Base-by-base conservation (phyloP, 2,797 vertebrate species). In the Menidia menidia region DNA sequence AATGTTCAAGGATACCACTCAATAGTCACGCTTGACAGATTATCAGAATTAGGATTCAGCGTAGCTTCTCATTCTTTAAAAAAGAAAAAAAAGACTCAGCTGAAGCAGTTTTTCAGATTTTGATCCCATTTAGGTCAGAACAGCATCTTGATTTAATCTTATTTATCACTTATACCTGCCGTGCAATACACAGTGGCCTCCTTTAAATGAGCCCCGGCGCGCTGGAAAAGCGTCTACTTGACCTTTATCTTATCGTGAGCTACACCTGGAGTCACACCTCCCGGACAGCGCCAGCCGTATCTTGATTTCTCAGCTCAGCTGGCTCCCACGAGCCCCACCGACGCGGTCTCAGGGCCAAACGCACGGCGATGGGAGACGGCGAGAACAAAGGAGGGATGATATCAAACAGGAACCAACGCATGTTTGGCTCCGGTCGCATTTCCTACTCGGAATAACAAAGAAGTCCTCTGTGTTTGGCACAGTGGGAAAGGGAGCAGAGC, bases 401-500 rank as follows among this genome's bases (percentile, higher is more conserved):
- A 89, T 92, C 84, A 88, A 91, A 90, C 85, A 75, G 84, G 88
- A 87, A 84, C 72, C 82, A 39, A 71, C 77, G 80, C 88, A 80
- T 82, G 91, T 91, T 88, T 91, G 90, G 90, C 89, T 92, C 80
- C 61, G 44, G 74, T 91, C 83, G 84, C 75, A 68, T 88, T 91
- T 91, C 89, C 88, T 83, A 81, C 87, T 88, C 79, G 48, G 87
- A 89, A 89, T 93, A 90, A 93, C 92, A 92, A 92, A 90, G 89
- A 88, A 78, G 71, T 68, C 71, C 79, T 92, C 72, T 90, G 88
- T 92, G 81, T 75, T 71, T 78, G 83, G 80, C 81, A 82, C 77
- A 75, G 77, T 83, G 82, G 79, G 84, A 81, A 79, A 77, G 71
- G 51, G 68, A 68, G 50, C 15, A 19, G 62, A 48, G 73, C 56